Evolutionary conservation across 37 sponge, comb jelly and placozoan genomes (phyloP).

Genomic region (Mnemiopsis leidyi): DNA sequence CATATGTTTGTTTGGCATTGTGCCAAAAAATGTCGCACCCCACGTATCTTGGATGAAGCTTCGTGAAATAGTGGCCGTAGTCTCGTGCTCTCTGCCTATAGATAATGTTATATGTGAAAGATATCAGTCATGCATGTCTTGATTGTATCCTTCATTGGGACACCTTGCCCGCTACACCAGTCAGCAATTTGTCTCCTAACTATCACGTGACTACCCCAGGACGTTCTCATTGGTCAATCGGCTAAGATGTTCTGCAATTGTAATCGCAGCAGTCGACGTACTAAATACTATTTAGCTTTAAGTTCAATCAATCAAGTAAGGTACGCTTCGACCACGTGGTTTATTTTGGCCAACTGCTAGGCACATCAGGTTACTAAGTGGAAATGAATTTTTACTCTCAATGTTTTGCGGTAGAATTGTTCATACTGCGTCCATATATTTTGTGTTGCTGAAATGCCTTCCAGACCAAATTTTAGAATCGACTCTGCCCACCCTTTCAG

Average conservation of each 20-base stretch:
- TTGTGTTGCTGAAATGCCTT: background rate
- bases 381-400: background rate
- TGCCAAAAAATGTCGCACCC: background rate
- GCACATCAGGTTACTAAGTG: background rate
- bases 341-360: background rate
- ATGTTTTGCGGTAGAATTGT: too few species aligned
- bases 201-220: background rate
- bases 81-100: background rate
- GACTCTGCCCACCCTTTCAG: slow-evolving; percentile 39
- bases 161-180: background rate
- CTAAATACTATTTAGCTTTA: background rate
- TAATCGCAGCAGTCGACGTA: background rate
- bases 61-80: background rate
- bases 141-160: background rate
- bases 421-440: background rate
- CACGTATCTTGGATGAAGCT: background rate
- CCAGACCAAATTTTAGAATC: slow-evolving; percentile 15
- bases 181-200: background rate
- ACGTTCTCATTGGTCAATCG: background rate
- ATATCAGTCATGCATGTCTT: background rate
- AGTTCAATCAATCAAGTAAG: background rate
- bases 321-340: background rate
- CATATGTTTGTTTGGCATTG: background rate
- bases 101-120: background rate
- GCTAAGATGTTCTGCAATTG: background rate